Percentiles rank a stretch among this genome's conserved stretches.
Evolutionary conservation across 2,888 invertebrate species (phyloP).

Genomic region (Syritta pipiens): DNA sequence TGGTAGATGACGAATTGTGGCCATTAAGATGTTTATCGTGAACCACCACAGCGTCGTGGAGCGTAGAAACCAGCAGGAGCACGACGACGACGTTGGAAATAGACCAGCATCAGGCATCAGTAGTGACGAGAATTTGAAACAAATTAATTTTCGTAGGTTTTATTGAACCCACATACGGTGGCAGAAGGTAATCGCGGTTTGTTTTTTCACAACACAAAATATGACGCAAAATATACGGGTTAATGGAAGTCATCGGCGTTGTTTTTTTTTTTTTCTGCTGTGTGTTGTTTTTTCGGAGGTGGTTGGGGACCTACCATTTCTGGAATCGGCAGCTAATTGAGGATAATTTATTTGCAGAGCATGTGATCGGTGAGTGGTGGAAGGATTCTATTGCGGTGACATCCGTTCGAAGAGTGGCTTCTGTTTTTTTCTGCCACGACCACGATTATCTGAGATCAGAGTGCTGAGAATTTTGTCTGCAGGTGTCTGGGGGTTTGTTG

Average conservation of each 20-base stretch:
- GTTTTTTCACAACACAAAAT: constrained; percentile 1
- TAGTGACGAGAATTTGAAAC: constrained; percentile 46
- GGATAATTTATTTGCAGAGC: constrained; percentile 7
- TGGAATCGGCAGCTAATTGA: neutral
- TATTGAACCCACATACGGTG: constrained; percentile 48
- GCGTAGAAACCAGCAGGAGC: neutral
- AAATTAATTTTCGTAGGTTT: constrained; percentile 44
- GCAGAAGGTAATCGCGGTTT: constrained; percentile 1
- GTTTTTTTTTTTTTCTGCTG: neutral
- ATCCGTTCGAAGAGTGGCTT: no score
- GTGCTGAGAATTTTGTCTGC: no score
- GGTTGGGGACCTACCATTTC: no score
- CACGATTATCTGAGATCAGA: no score
- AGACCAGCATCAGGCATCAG: constrained; percentile 36
- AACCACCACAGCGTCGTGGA: neutral
- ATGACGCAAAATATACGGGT: constrained; percentile 40
- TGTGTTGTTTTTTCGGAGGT: neutral
- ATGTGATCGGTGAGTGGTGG: neutral
- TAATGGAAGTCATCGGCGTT: constrained; percentile 25
- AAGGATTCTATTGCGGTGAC: no score
- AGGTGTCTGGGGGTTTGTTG: no score
- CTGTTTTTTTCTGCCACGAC: no score
- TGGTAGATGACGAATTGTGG: constrained; percentile 26
- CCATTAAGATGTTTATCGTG: constrained; percentile 28
- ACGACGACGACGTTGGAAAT: neutral